phyloP scores from a whole-genome alignment of 2,888 invertebrate genomes.

The Thera obeliscata region DNA sequence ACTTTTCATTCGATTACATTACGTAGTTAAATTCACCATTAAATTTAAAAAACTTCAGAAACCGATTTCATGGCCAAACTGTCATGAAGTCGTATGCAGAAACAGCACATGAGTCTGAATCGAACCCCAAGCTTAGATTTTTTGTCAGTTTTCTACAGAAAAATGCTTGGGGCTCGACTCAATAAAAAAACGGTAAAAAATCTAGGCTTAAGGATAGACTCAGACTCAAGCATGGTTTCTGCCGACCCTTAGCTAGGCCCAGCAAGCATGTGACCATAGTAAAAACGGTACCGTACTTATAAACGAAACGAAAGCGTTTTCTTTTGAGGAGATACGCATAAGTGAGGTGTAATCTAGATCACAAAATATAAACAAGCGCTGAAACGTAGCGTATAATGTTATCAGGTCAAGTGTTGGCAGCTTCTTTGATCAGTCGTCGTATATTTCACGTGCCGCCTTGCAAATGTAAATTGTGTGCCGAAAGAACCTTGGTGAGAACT shows the following conservation, averaged over 20 bases:
- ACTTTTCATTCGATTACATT: too few relatives aligned
- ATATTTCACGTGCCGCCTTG: constrained; percentile 48
- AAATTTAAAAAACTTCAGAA: too few relatives aligned
- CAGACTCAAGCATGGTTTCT: too few relatives aligned
- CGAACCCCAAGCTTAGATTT: too few relatives aligned
- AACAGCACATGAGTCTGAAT: too few relatives aligned
- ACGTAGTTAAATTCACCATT: too few relatives aligned
- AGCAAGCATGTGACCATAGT: not conserved
- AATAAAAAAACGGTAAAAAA: too few relatives aligned
- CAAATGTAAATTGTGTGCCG: constrained; percentile 26
- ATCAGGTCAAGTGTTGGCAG: constrained; percentile 64
- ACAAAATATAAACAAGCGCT: constrained; percentile 51
- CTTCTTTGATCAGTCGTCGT: constrained; percentile 47
- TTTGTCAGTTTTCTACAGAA: too few relatives aligned
- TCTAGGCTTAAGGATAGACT: too few relatives aligned
- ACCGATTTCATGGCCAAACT: too few relatives aligned
- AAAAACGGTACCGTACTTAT: not conserved
- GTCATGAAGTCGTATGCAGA: too few relatives aligned
- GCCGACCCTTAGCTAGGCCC: not conserved
- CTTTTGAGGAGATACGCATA: constrained; percentile 7
- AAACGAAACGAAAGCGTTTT: not conserved
- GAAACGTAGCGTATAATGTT: constrained; percentile 46
- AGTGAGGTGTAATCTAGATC: constrained; percentile 51
- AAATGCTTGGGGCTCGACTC: too few relatives aligned
- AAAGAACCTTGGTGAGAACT: constrained; percentile 31